Base-by-base conservation (phyloP, 2,888 invertebrate genomes). In the Apamea anceps region DNA sequence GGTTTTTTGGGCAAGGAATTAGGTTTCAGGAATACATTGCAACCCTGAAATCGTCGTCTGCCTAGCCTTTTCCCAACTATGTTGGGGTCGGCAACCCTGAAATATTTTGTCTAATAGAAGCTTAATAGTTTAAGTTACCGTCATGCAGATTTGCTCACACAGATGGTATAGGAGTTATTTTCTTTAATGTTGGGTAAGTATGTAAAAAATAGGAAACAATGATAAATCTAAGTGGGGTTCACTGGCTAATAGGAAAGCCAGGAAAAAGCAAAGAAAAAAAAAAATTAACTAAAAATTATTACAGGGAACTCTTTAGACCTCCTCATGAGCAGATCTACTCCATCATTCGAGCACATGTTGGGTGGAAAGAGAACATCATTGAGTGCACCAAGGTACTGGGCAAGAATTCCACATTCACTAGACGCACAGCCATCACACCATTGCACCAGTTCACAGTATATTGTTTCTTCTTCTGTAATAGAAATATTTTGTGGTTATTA, bases 261-360 rank as follows among this genome's bases (percentile, higher is more conserved):
- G 32, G 15, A 45, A 15, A 15, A 42, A 60, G 0, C 1, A 4
- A 45, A 77, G 4, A 18, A 1, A 70, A 51, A 78, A 51, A 78
- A 54, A 67, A 77, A 63, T n/a, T 15, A 15, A 67, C 74, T 72
- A 63, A 78, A 83, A 81, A 76, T 79, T 75, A 84, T 95, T 96
- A 98, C 98, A 76, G 98, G 98, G 94, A 98, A 98, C 73, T 97
- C 95, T 87, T 97, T 97, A 68, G 97, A 97, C 32, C 98, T 97
- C 89, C 98, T 97, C 98, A 98, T 98, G 32, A 98, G 96, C 75
- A 98, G 93, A 91, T 98, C 98, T 6, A 98, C 97, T 12, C 98
- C 98, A 45, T 97, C 97, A 70, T 96, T 93, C 25, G 97, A 95
- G 81, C 97, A 97, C 89, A 97, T 96, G 76, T 97, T 97, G 0